Evolutionary conservation across 2,797 vertebrate genomes (phyloP), one percentile per base, ranked within the genome.

Genomic region (Salmo trutta): DNA sequence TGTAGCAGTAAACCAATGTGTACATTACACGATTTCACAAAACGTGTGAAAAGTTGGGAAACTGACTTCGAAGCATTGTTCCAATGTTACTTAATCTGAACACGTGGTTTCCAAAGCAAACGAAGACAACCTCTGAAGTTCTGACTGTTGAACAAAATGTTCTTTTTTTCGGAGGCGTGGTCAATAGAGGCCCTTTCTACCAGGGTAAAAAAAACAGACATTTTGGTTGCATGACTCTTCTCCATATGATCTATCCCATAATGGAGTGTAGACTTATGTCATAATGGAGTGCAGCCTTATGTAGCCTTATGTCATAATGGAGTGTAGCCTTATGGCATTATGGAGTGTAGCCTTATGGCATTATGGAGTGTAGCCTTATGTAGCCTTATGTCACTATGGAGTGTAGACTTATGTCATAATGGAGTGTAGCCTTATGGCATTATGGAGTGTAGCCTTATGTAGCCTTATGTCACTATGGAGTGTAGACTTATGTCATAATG

Each of bases 141-240:
- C 82, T 78, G 59, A 62, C 59, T 62, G 86, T 86, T 78, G 93
- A 91, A 94, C 92, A 94, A 91, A 93, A 93, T 94, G 93, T 94
- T 90, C 90, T 86, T 82, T 88, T 47, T 88, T 86, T 72, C 77
- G 83, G 88, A 89, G 92, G 92, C 85, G 90, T 92, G 92, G 90
- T 84, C 81, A 78, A 74, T 83, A 51, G 75, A 88, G 88, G 86
- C 88, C 81, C 87, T 82, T 66, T 86, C 84, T 84, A 79, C 75
- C 74, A 15, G 75, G 24, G 73, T 82, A 74, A 77, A 82, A 80
- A 82, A 84, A 83, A 88, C 75, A 78, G 75, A 56, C 71, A 77
- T 83, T 83, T 52, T 67, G 77, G 72, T 73, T 80, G 80, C 81
- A 73, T 73, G 47, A 21, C 21, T n/a, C 59, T 5, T 12, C 59